Conservation (phyloP, 2,113 vertebrate genomes). For the Mustela nigripes region DNA sequence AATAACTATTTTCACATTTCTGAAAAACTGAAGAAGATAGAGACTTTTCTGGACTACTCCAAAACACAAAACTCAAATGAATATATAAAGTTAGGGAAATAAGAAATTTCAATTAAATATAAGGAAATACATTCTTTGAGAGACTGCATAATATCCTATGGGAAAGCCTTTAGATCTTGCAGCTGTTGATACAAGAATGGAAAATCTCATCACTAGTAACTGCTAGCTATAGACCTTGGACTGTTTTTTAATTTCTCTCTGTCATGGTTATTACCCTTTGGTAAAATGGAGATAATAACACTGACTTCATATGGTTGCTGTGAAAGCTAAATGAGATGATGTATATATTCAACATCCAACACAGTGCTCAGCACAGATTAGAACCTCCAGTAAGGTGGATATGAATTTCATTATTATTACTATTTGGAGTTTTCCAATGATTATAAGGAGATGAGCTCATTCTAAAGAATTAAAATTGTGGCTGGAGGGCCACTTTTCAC, state of each 20-base stretch:
- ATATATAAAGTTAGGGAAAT: background rate
- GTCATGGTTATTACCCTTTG: background rate
- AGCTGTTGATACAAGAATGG: background rate
- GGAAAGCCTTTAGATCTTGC: background rate
- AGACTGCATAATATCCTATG: background rate
- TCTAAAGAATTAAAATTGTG: background rate
- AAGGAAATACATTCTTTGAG: background rate
- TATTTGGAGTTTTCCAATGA: background rate
- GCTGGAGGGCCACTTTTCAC: background rate
- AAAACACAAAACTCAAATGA: slow-evolving; percentile 18
- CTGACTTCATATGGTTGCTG: background rate
- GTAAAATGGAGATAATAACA: background rate
- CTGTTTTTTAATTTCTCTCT: background rate
- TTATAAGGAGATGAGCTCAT: background rate
- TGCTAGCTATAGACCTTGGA: background rate
- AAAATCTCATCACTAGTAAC: background rate
- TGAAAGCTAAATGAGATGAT: background rate
- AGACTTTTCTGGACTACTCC: background rate
- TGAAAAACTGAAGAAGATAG: background rate
- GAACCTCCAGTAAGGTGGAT: background rate
- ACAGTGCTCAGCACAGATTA: background rate
- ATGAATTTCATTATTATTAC: background rate
- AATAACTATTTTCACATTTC: slow-evolving; percentile 37
- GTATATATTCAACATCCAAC: background rate
- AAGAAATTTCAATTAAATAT: background rate